Percentiles rank a stretch among this genome's conserved stretches.
phyloP scores from a whole-genome alignment of 2,113 vertebrate species.

The Bostrychus sinensis region DNA sequence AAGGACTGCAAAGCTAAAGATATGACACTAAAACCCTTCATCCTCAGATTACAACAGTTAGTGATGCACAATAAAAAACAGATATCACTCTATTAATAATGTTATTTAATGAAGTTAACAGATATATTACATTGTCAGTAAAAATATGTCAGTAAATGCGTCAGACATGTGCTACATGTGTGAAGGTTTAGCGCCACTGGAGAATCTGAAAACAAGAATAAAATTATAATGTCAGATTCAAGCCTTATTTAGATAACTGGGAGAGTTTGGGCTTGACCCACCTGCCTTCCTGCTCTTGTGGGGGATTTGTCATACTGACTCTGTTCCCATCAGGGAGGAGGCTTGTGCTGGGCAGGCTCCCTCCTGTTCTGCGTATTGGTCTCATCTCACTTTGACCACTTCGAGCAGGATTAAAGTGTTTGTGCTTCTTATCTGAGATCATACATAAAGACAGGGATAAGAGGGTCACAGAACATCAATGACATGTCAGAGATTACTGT shows the following conservation, averaged over 20 bases:
- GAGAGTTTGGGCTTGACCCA: constrained; percentile 25
- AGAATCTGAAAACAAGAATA: constrained; percentile 63
- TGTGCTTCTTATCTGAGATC: constrained; percentile 71
- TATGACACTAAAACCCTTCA: constrained; percentile 73
- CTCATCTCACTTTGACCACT: constrained; percentile 70
- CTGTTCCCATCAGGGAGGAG: constrained; percentile 61
- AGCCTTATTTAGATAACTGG: background rate
- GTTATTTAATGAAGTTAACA: background rate
- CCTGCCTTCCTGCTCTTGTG: constrained; percentile 54
- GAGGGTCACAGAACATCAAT: background rate
- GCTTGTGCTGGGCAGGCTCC: constrained; percentile 59
- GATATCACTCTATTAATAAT: constrained; percentile 38
- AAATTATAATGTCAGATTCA: background rate
- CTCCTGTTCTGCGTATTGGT: constrained; percentile 69
- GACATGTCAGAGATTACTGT: too few species aligned
- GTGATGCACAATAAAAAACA: constrained; percentile 50
- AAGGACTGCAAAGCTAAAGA: constrained; percentile 41
- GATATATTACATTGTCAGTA: background rate
- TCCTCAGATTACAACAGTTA: constrained; percentile 70
- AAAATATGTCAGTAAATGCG: background rate
- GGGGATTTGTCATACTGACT: constrained; percentile 47
- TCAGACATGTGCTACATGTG: constrained; percentile 37
- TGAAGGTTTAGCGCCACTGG: constrained; percentile 56
- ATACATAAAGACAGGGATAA: constrained; percentile 8
- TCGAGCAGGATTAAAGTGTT: constrained; percentile 60